Evolutionary conservation across 1,140 invertebrate species (phyloP), one percentile per base, ranked within the genome.

Genomic region (Formica selysi): DNA sequence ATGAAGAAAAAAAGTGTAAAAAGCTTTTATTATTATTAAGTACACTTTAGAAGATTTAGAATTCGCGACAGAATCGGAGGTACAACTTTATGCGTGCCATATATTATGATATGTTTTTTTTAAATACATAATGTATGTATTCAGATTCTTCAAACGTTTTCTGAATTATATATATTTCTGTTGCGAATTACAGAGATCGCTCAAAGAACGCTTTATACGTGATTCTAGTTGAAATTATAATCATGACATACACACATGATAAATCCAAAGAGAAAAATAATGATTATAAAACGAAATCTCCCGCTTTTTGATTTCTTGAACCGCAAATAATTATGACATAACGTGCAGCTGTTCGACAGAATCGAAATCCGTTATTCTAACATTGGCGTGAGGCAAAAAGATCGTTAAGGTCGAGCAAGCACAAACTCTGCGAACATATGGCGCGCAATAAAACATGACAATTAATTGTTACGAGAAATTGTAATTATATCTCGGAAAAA

Each of bases 261-360:
- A 32, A 13, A 62, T 16, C 32, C 61, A 26, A n/a, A 62, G 8
- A 16, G 5, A 29, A 29, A 61, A 62, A 29, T 29, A 26, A 62
- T 6, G n/a, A 1, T 22, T 26, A 10, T 8, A n/a, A 29, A 62
- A 62, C 29, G 61, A 19, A 16, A 32, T 62, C 11, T 13, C 13
- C 26, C 61, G 29, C 26, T 62, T 26, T 62, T 29, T 26, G 13
- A 16, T 10, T 62, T 29, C 61, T 62, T 16, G 22, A 61, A 22
- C 10, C 22, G 59, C 13, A 29, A 29, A 4, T 62, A 32, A 62
- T 62, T 62, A 16, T 26, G 8, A 61, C 8, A 10, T 32, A 62
- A 62, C 26, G 29, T 29, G 61, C 29, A 62, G 61, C 61, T 29
- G 61, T 62, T 62, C 61, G 61, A 62, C 44, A 48, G 44, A 48